Percentiles rank a stretch among this genome's conserved stretches.
These are phyloP conservation scores for Pharmacophagus antenor DNA, from an alignment of 2,888 invertebrate genomes.

Conservation along the genomic window DNA sequence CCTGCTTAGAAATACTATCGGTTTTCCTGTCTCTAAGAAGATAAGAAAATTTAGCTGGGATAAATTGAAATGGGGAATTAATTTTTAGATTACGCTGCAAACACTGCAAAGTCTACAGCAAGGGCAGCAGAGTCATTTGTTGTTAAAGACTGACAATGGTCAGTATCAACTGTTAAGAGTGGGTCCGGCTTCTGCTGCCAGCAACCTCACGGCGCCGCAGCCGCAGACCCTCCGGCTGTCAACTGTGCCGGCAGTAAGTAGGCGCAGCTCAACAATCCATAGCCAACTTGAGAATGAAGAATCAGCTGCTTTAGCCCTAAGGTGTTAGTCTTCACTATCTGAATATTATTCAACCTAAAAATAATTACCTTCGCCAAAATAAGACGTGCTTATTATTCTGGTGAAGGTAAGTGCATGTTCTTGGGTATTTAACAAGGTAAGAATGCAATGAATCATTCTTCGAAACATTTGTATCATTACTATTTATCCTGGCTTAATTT, in stretches of 20 bases:
- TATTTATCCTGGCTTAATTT: conserved; percentile 1
- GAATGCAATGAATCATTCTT: conserved; percentile 42
- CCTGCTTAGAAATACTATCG: conserved; percentile 33
- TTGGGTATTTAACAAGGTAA: conserved; percentile 66
- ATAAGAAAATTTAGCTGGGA: conserved; percentile 12
- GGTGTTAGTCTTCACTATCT: conserved; percentile 11
- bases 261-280: conserved; percentile 71
- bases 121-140: conserved; percentile 92
- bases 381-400: too few relatives aligned
- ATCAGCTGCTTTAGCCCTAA: conserved; percentile 30
- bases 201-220: conserved; percentile 80
- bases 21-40: conserved; percentile 16
- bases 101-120: conserved; percentile 92
- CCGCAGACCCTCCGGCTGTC: conserved; percentile 91
- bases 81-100: conserved; percentile 92
- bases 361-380: conserved; percentile 60
- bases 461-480: conserved; percentile 15
- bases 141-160: conserved; percentile 98
- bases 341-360: conserved; percentile 52
- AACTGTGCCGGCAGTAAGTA: conserved; percentile 93
- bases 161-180: conserved; percentile 93
- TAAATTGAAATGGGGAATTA: conserved; percentile 67
- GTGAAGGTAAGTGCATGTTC: conserved; percentile 70
- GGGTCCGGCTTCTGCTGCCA: conserved; percentile 87
- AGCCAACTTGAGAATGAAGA: conserved; percentile 45